Evolutionary conservation across 37 sponge, comb jelly and placozoan species (phyloP).

Genomic region (Oscarella lobularis): DNA sequence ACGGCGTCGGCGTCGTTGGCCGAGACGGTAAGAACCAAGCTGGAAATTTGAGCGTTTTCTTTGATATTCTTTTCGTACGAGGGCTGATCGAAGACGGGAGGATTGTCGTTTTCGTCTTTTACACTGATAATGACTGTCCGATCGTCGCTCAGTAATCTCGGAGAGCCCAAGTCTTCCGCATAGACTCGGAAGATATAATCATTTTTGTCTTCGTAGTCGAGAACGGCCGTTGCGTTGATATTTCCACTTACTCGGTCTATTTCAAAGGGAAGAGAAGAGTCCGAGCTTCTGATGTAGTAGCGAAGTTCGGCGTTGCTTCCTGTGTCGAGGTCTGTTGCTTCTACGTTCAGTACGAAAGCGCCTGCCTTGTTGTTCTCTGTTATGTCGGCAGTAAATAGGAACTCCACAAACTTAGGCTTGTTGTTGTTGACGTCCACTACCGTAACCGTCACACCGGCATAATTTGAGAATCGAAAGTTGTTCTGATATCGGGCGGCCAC

Average conservation of each 20-base stretch:
- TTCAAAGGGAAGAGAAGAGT: not conserved
- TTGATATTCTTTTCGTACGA: not conserved
- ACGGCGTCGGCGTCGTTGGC: not conserved
- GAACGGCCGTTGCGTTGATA: not conserved
- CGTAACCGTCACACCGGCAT: not conserved
- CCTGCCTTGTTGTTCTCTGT: not conserved
- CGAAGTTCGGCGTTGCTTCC: conserved; percentile 1
- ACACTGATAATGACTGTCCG: not conserved
- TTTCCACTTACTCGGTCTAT: not conserved
- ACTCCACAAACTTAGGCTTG: not conserved
- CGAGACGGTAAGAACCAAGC: not conserved
- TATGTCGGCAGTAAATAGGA: not conserved
- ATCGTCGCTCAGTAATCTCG: not conserved
- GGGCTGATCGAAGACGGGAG: not conserved
- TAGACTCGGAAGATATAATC: not conserved
- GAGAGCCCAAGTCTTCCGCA: not conserved
- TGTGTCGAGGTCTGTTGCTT: not conserved
- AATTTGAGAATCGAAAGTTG: not conserved
- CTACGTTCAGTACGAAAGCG: not conserved
- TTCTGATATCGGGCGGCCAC: not conserved
- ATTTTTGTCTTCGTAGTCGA: not conserved
- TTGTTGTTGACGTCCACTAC: not conserved
- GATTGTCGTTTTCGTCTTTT: not conserved
- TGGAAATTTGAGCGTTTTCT: not conserved
- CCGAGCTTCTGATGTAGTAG: not conserved